Evolutionary conservation across 2,113 vertebrate genomes (phyloP).

Genomic region (Myrmophylax atrothorax): DNA sequence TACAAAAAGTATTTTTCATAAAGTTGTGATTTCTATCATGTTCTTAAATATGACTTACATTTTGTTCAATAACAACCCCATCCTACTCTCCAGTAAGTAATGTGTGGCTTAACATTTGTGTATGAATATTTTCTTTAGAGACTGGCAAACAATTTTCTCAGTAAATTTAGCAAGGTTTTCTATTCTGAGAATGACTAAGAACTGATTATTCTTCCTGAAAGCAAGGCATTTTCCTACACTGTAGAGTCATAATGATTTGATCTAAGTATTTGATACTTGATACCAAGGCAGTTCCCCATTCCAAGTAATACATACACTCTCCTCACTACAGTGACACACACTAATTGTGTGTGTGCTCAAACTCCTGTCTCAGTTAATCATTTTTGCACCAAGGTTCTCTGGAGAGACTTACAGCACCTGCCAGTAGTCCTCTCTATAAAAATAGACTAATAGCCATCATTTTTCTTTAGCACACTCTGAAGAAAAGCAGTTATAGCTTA

Average conservation of each 20-base stretch:
- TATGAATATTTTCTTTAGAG: not conserved
- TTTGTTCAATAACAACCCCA: not conserved
- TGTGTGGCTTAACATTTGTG: not conserved
- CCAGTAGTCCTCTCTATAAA: not conserved
- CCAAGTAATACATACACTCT: not conserved
- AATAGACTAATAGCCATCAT: not conserved
- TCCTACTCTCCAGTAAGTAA: not conserved
- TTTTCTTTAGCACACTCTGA: not conserved
- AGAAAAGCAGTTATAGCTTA: not conserved
- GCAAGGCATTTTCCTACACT: not conserved
- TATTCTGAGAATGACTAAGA: not conserved
- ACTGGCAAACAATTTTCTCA: not conserved
- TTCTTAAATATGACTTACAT: not conserved
- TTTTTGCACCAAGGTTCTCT: not conserved
- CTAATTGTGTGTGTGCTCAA: not conserved
- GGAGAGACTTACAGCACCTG: not conserved
- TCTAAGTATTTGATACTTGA: not conserved
- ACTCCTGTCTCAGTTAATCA: constrained; percentile 10
- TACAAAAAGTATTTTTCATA: not conserved
- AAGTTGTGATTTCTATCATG: not conserved
- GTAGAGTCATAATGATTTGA: not conserved
- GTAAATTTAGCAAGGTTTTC: not conserved
- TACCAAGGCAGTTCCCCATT: not conserved
- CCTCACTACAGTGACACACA: not conserved
- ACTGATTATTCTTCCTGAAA: not conserved